Evolutionary conservation across 2,888 invertebrate species (phyloP), one percentile per base, ranked within the genome.

Genomic region (Seira musarum): DNA sequence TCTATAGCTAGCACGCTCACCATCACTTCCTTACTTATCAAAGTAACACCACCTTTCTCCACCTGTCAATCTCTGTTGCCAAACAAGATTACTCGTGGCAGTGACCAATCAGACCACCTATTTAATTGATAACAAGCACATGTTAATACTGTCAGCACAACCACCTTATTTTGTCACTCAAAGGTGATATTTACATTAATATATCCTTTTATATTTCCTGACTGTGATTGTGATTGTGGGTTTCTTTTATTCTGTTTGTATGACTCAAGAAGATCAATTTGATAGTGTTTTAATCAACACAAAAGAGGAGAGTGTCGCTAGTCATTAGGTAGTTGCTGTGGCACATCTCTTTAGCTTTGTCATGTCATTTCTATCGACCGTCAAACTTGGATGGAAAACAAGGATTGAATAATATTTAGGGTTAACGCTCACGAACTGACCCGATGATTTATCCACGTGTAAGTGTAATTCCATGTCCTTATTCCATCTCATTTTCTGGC

Each of bases 401-500:
- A 40, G 40, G 40, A 40, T 40, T 40, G 40, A 40, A 5, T 40
- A 8, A 40, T 40, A 40, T 40, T 40, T 40, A 13, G 40, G 40
- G 40, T 8, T 8, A 13, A 40, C 13, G 13, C 5, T 8, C 40
- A 40, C 6, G 13, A 40, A 40, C 40, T 40, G 5, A 40, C n/a
- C n/a, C n/a, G n/a, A n/a, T n/a, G n/a, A n/a, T n/a, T n/a, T 40
- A 57, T 63, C 46, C 67, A 71, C 63, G 67, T 79, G n/a, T n/a
- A n/a, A n/a, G n/a, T n/a, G 72, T 68, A 67, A 79, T 63, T 72
- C 72, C 64, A 68, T 79, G 68, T 53, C 61, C 40, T 40, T 13
- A 40, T 40, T 40, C 67, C 60, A 72, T 68, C 79, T 72, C 72
- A 79, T 73, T 71, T 60, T 77, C 60, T 60, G 71, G 67, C 30